Conservation (phyloP, 2,113 vertebrate species). For the Cochlearius cochlearius region DNA sequence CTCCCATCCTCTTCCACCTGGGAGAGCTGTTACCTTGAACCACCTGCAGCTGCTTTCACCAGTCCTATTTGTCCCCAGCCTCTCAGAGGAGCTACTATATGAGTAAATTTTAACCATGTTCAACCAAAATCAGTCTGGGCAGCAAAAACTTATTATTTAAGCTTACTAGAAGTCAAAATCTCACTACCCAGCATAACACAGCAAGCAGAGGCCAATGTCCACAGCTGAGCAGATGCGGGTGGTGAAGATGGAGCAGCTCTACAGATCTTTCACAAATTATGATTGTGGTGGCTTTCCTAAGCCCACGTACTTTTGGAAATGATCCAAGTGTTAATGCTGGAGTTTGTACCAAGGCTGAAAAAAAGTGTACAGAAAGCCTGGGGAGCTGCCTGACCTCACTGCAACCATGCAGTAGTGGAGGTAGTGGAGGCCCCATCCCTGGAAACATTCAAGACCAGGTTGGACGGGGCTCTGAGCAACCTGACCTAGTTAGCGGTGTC, state of each 20-base stretch:
- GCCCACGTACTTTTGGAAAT: not conserved
- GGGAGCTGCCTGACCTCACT: not conserved
- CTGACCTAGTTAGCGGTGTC: too few relatives aligned
- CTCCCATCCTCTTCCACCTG: not conserved
- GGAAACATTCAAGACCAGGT: too few relatives aligned
- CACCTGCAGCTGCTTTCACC: not conserved
- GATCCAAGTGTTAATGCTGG: not conserved
- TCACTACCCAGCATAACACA: not conserved
- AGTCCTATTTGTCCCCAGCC: not conserved
- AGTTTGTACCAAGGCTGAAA: not conserved
- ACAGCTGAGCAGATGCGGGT: not conserved
- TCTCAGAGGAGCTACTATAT: not conserved
- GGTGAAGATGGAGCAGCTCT: not conserved
- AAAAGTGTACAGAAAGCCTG: not conserved
- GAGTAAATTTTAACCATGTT: not conserved
- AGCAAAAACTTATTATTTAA: not conserved
- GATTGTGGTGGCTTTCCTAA: not conserved
- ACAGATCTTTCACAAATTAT: not conserved
- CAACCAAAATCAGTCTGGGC: not conserved
- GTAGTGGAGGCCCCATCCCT: too few relatives aligned
- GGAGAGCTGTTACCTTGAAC: not conserved
- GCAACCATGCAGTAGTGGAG: too few relatives aligned
- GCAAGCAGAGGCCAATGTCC: not conserved
- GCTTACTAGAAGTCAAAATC: not conserved
- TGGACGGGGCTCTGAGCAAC: too few relatives aligned